Base-by-base conservation (phyloP, 2,888 invertebrate genomes). In the Phymatocera aterrima region DNA sequence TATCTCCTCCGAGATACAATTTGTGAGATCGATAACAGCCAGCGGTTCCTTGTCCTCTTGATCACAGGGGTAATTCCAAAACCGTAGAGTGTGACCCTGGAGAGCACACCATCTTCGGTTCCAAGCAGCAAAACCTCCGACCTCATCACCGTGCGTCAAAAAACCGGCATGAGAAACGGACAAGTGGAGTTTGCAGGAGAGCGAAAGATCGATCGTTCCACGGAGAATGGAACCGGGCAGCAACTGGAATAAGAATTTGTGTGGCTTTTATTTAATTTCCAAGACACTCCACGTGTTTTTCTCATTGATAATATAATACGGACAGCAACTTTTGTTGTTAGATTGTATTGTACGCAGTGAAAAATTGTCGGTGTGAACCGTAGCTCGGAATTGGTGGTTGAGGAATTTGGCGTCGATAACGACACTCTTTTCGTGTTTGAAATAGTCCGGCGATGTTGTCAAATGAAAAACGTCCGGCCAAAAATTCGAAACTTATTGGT, bases 81-180 rank as follows among this genome's bases (percentile, higher is more conserved):
- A 91, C 28, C 86, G 85, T 1, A 93, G 81, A 0, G 84, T 83
- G 15, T 91, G 87, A 0, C 91, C 91, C 31, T 91, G 87, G 6
- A 93, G 85, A 4, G 90, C 90, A 83, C 93, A 93, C 93, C 93
- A 93, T 77, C 92, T 89, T 0, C 92, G 90, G 84, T 93, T 93
- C 93, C 93, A 93, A 77, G 88, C 87, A 24, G 91, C 88, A 0
- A 86, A 85, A 2, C 89, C 88, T 4, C 88, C 89, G 2, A 81
- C 82, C 21, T 91, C 88, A 72, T 90, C 90, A 15, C 92, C 92
- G 15, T 93, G 88, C 60, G 92, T 92, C 1, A 93, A 83, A 83
- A 93, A 93, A 0, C 93, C 93, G 1, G 88, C 84, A 57, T 90
- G 87, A 1, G 80, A 81, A 37, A 85, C 83, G 0, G 83, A 82